Evolutionary conservation across 2,888 invertebrate genomes (phyloP).

Genomic region (Andrena flavipes): DNA sequence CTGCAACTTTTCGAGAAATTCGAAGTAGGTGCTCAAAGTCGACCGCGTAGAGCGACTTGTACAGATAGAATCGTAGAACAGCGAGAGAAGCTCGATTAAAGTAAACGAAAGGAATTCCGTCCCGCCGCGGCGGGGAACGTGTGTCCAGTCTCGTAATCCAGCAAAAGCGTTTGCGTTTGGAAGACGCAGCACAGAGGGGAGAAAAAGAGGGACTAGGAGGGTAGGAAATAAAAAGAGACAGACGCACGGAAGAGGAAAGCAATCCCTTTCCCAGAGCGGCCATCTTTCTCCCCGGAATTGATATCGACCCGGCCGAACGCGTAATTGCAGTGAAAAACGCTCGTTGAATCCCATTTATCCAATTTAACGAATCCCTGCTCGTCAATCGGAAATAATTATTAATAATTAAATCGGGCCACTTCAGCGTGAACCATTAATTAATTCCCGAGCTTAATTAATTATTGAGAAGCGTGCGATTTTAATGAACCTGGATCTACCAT

Average conservation of each 20-base stretch:
- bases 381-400: background rate
- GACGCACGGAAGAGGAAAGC: background rate
- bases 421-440: conserved; percentile 3
- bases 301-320: background rate
- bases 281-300: background rate
- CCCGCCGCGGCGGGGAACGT: background rate
- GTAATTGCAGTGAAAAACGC: background rate
- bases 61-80: background rate
- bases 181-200: background rate
- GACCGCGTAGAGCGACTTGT: background rate
- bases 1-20: background rate
- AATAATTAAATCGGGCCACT: background rate
- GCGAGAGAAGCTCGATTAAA: background rate
- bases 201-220: background rate
- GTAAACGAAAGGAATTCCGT: background rate
- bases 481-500: too few relatives aligned
- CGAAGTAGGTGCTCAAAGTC: background rate
- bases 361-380: background rate
- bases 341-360: background rate
- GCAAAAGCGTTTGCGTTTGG: background rate
- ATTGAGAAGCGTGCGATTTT: background rate
- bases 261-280: background rate
- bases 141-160: background rate
- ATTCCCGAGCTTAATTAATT: conserved; percentile 1
- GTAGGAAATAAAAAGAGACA: background rate